phyloP scores from a whole-genome alignment of 1,140 invertebrate species.

The Zaprionus gabonicus region DNA sequence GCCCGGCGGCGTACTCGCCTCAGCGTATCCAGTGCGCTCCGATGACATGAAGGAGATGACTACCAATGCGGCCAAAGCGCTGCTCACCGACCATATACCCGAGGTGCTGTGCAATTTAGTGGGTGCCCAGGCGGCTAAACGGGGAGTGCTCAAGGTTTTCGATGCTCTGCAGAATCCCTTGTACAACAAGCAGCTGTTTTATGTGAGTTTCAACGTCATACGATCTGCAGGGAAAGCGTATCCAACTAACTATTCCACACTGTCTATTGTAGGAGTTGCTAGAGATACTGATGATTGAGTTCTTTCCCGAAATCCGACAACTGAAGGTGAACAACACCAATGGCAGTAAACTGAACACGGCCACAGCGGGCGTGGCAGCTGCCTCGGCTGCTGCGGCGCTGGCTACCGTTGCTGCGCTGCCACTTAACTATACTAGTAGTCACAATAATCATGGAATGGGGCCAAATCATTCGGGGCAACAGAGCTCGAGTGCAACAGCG shows the following conservation, averaged over 20 bases:
- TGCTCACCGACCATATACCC: conserved; percentile 90
- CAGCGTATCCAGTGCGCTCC: conserved; percentile 86
- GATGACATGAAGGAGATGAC: conserved; percentile 89
- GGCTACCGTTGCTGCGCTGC: conserved; percentile 55
- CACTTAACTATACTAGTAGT: conserved; percentile 45
- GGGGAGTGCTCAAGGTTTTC: conserved; percentile 94
- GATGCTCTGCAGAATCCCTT: conserved; percentile 93
- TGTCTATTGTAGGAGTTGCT: conserved; percentile 88
- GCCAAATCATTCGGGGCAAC: conserved; percentile 4
- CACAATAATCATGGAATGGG: conserved; percentile 33
- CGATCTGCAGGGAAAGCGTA: neutral
- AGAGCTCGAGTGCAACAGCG: conserved; percentile 13
- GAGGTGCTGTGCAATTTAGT: conserved; percentile 93
- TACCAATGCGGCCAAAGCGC: conserved; percentile 78
- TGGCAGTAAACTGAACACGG: conserved; percentile 65
- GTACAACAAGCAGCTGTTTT: conserved; percentile 96
- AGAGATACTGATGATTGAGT: conserved; percentile 89
- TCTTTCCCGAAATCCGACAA: conserved; percentile 89
- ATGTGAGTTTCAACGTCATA: conserved; percentile 89
- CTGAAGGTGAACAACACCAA: conserved; percentile 63
- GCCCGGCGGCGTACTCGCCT: conserved; percentile 91
- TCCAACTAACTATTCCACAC: neutral
- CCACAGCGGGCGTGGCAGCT: conserved; percentile 65
- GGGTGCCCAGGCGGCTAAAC: conserved; percentile 92
- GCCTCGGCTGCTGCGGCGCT: conserved; percentile 59